phyloP scores from a whole-genome alignment of 2,797 vertebrate genomes.

The Threskiornis aethiopicus region DNA sequence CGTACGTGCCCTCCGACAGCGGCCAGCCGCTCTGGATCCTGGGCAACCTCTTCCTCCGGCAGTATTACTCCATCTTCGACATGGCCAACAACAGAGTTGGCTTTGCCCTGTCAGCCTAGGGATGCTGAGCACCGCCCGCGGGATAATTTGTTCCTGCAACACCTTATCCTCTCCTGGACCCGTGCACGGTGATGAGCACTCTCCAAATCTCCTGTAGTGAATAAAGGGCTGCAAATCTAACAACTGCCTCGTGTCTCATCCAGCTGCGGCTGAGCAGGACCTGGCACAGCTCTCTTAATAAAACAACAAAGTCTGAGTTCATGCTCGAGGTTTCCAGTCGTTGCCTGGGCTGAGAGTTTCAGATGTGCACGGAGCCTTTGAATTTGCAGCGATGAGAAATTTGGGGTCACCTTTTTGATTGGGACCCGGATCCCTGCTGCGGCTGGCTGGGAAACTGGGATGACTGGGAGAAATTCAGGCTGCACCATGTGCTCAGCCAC shows the following conservation, averaged over 20 bases:
- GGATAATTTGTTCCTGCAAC: not conserved
- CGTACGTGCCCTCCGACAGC: slow-evolving; percentile 69
- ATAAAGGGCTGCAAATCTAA: not conserved
- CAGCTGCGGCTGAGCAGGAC: not conserved
- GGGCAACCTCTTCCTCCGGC: slow-evolving; percentile 79
- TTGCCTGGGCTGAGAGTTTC: not conserved
- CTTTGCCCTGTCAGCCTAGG: not conserved
- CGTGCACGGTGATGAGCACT: accelerated
- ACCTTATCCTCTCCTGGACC: not conserved
- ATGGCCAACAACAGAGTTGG: slow-evolving; percentile 70
- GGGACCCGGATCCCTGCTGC: not conserved
- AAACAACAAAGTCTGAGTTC: not conserved
- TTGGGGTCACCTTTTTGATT: not conserved
- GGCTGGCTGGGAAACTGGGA: not conserved
- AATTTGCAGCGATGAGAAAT: not conserved
- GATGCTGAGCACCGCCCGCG: accelerated
- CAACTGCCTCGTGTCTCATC: not conserved
- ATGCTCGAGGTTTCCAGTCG: not conserved
- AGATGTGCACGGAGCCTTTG: not conserved
- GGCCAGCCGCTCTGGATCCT: slow-evolving; percentile 80
- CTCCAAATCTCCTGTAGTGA: not conserved
- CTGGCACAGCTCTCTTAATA: not conserved
- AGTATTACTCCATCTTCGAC: slow-evolving; percentile 78
- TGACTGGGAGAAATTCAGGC: not conserved
- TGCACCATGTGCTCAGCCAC: accelerated